These are phyloP conservation scores for Epirrhoe alternata DNA, from an alignment of 2,888 invertebrate species.

Conservation along the genomic window DNA sequence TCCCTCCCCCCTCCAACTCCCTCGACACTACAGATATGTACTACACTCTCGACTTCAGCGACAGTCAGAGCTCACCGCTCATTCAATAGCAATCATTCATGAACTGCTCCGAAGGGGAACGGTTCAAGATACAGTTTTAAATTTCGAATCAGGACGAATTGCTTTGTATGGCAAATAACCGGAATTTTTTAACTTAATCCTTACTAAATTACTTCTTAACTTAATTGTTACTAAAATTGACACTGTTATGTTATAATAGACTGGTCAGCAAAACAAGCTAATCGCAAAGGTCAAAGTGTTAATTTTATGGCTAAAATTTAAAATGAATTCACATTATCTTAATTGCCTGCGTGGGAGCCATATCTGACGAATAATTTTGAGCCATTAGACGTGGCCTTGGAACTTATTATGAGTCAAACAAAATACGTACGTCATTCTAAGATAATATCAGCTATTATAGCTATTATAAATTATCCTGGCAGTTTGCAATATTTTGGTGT, in stretches of 20 bases:
- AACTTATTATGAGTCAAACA: conserved; percentile 44
- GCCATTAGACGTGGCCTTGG: conserved; percentile 54
- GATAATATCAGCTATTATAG: too few relatives aligned
- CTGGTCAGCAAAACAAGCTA: conserved; percentile 38
- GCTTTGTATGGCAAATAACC: background rate
- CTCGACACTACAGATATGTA: conserved; percentile 90
- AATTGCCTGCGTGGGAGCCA: conserved; percentile 55
- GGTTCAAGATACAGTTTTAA: conserved; percentile 79
- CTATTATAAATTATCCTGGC: conserved; percentile 49
- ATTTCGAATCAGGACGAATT: background rate
- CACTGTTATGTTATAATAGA: conserved; percentile 22
- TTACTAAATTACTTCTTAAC: background rate
- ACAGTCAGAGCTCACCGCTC: conserved; percentile 90
- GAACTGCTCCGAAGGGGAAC: conserved; percentile 81
- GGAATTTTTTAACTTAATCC: background rate
- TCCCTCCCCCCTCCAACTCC: conserved; percentile 72
- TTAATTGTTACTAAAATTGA: conserved; percentile 9
- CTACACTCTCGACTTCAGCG: conserved; percentile 91
- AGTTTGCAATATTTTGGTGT: conserved; percentile 28
- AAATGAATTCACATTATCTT: conserved; percentile 48
- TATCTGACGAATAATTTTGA: conserved; percentile 48
- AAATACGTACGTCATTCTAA: conserved; percentile 49
- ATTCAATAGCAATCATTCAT: conserved; percentile 87
- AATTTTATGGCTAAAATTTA: conserved; percentile 41
- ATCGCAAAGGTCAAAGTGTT: conserved; percentile 50